Percentiles rank a stretch among this genome's conserved stretches.
Evolutionary conservation across 2,113 vertebrate species (phyloP).

Genomic region (Azemiops feae): DNA sequence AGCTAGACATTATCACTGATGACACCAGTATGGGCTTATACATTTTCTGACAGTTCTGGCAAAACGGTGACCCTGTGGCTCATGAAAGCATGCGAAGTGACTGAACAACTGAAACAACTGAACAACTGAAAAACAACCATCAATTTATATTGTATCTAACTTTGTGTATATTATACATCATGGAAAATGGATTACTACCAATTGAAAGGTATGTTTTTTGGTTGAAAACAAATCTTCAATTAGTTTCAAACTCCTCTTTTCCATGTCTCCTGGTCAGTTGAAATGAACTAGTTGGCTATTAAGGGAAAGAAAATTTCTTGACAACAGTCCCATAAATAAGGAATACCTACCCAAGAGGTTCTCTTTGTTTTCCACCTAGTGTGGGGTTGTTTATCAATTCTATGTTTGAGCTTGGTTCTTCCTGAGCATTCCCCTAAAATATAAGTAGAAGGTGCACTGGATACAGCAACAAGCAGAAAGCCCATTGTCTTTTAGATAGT

Average conservation of each 20-base stretch:
- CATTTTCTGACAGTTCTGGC: not conserved
- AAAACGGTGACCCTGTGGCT: not conserved
- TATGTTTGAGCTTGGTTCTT: not conserved
- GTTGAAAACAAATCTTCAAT: not conserved
- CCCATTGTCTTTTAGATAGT: not conserved
- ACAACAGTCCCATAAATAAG: not conserved
- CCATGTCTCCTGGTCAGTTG: not conserved
- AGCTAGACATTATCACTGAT: not conserved
- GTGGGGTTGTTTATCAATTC: not conserved
- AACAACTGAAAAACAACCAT: not conserved
- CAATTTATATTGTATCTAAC: not conserved
- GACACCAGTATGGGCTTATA: not conserved
- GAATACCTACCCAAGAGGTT: not conserved
- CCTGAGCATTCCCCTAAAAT: not conserved
- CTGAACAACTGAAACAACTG: not conserved
- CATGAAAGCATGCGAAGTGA: not conserved
- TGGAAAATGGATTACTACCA: not conserved
- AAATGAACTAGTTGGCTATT: not conserved
- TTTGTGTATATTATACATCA: not conserved
- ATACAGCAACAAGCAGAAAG: not conserved
- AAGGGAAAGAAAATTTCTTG: not conserved
- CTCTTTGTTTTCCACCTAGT: not conserved
- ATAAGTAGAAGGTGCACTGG: not conserved
- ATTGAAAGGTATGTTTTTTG: not conserved
- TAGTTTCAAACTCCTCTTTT: not conserved